Evolutionary conservation across 1,140 invertebrate species (phyloP).

Genomic region (Polypedilum pembai): DNA sequence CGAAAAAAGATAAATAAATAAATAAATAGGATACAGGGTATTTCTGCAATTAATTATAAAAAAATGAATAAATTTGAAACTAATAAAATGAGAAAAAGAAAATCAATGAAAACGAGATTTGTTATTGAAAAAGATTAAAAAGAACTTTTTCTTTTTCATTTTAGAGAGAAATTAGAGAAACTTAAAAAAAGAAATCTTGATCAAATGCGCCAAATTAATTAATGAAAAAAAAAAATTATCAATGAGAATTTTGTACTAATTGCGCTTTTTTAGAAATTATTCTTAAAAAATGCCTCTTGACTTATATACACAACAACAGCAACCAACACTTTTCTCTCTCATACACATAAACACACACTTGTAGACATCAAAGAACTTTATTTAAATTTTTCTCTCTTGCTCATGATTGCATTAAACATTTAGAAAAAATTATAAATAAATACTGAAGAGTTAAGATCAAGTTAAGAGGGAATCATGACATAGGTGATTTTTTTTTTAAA

Average conservation of each 20-base stretch:
- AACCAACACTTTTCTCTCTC: no score
- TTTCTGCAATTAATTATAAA: slow-evolving; percentile 22
- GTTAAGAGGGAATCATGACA: no score
- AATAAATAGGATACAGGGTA: slow-evolving; percentile 28
- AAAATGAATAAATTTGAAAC: neutral
- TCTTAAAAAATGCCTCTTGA: no score
- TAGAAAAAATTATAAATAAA: no score
- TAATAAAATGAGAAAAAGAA: neutral
- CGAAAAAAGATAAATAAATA: slow-evolving; percentile 15
- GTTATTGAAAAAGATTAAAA: neutral
- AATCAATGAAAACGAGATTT: neutral
- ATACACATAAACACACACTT: no score
- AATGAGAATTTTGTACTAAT: slow-evolving; percentile 4
- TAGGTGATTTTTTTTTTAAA: no score
- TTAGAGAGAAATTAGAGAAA: neutral
- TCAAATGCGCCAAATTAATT: slow-evolving; percentile 6
- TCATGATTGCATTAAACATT: no score
- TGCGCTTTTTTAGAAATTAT: slow-evolving; percentile 2
- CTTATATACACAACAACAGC: no score
- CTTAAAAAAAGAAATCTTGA: neutral
- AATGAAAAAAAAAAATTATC: neutral
- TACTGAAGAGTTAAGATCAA: no score
- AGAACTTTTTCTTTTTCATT: neutral
- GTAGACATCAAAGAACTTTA: no score
- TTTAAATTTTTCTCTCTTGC: no score